Evolutionary conservation across 2,888 invertebrate species (phyloP), one percentile per base, ranked within the genome.

Genomic region (Melanchra persicariae): DNA sequence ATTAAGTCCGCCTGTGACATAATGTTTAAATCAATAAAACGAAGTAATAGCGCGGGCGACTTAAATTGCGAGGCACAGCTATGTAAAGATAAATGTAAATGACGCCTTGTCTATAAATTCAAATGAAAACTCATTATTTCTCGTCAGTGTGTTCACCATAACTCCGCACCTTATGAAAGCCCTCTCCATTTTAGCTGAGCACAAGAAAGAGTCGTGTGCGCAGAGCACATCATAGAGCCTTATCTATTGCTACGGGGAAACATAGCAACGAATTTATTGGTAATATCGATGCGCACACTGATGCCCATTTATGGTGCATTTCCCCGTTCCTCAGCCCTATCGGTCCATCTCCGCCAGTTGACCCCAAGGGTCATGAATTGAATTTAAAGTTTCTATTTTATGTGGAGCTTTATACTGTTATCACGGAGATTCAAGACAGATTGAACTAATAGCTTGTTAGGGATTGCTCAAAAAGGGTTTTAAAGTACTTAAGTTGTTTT

Each of bases 341-440:
- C 93, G 81, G 75, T 70, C 76, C 87, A 93, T 93, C 93, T 88
- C 84, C 81, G 79, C 77, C 83, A 83, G 83, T 87, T 92, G 92
- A 94, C 93, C 93, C 76, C 68, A n/a, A 59, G 85, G 93, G 93
- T 94, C 93, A 94, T 88, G 91, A 94, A 95, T 95, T 95, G 95
- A 95, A 93, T 95, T 93, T 95, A 91, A 94, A 92, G 87, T 91
- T 93, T 92, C 90, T 90, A 91, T 92, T 91, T 91, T 91, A 91
- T 84, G 77, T 85, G 82, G 68, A 58, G 63, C 59, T 71, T 60
- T 73, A 49, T 66, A 83, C 74, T 77, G 84, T 79, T 85, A 79
- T 75, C 73, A 54, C 7, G 37, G 45, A 74, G 73, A 63, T 79
- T 68, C 71, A 59, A 81, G 71, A 71, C 58, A 58, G 65, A 80